Base-by-base conservation (phyloP, 2,113 vertebrate genomes). In the Eudyptes chrysolophus region DNA sequence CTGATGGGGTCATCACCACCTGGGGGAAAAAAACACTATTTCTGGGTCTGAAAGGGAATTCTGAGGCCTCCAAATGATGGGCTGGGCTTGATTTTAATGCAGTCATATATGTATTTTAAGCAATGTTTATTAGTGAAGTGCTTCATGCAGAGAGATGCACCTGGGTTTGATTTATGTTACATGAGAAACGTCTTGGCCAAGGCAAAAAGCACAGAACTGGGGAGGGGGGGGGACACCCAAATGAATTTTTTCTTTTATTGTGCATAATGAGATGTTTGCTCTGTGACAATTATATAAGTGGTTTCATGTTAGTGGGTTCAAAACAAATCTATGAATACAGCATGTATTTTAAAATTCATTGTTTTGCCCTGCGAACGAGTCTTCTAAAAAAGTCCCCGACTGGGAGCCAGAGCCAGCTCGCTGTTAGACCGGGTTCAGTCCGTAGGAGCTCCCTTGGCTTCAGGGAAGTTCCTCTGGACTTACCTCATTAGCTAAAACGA, bases 111-210 rank as follows among this genome's bases (percentile, higher is more conserved):
- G 27, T 29, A 65, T 87, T 89, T 83, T 57, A 72, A 77, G 78
- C 66, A 72, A 8, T 3, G 1, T 87, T 90, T 68, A 5, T 52
- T 34, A 42, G n/a, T 3, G 3, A 81, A 84, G 77, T 29, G 78
- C 77, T 78, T 27, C 57, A 9, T 64, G 81, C 78, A 72, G 84
- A 44, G 42, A 78, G 61, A 81, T 20, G 76, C 76, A 15, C 91
- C 92, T 82, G 95, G 94, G 21, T 38, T 89, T 94, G 84, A 81
- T 93, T 95, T 89, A 29, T 58, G 54, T 30, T 55, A 38, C 61
- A 1, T 10, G 92, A 62, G 90, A 65, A 84, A n/a, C 0, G 1
- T 51, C 61, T 93, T 90, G 90, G 75, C 66, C 2, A 3, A 68
- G 57, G 92, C 52, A 54, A 38, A 76, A 79, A 84, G 57, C 49